Conservation (phyloP, 2,888 invertebrate genomes). For the Drosophila pseudotalamancana region DNA sequence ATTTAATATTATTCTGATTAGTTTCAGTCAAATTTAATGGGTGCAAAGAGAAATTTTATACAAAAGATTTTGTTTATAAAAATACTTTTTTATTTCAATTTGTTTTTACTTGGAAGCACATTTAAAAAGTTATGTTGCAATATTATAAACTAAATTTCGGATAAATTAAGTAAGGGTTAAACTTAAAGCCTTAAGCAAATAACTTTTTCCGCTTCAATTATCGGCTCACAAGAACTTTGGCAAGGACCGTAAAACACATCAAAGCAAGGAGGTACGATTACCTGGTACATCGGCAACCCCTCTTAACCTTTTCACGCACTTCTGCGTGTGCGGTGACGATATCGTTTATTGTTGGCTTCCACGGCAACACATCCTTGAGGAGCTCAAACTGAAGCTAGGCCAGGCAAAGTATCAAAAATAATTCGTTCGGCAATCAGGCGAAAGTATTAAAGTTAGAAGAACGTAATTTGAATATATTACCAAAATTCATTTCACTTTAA, state of each 20-base stretch:
- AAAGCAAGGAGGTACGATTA: slow-evolving; percentile 30
- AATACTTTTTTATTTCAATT: too few species aligned
- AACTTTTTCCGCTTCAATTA: slow-evolving; percentile 61
- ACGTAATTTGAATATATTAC: not conserved
- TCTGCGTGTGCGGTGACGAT: slow-evolving; percentile 58
- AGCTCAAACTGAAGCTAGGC: not conserved
- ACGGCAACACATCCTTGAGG: slow-evolving; percentile 35
- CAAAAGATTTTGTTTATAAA: too few species aligned
- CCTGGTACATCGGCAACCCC: not conserved
- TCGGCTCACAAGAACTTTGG: slow-evolving; percentile 41
- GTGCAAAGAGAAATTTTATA: too few species aligned
- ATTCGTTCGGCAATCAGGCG: slow-evolving; percentile 6
- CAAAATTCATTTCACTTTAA: not conserved
- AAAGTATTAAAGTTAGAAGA: not conserved
- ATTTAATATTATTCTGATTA: too few species aligned
- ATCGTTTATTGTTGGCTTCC: slow-evolving; percentile 27
- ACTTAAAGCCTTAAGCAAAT: not conserved
- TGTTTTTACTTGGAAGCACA: too few species aligned
- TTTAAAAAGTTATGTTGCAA: too few species aligned
- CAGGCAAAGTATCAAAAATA: slow-evolving; percentile 13
- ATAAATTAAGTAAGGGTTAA: too few species aligned
- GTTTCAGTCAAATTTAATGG: too few species aligned
- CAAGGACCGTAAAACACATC: slow-evolving; percentile 37
- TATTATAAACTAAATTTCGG: too few species aligned
- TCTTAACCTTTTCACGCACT: not conserved